Percentiles rank a stretch among this genome's conserved stretches.
Evolutionary conservation across 2,797 vertebrate genomes (phyloP).

Genomic region (Allobates femoralis): DNA sequence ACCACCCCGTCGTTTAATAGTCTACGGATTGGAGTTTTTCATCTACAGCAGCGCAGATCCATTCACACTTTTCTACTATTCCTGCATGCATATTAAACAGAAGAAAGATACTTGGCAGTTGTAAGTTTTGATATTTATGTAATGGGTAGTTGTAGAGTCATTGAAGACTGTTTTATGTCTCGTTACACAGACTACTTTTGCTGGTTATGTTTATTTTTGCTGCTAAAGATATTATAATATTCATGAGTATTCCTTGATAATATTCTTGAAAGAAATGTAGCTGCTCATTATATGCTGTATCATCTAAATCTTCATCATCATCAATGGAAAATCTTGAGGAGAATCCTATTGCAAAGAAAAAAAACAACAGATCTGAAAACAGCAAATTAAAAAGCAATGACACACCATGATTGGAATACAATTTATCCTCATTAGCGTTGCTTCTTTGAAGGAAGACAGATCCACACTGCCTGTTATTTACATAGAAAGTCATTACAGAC

Average conservation of each 20-base stretch:
- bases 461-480: conserved; percentile 71
- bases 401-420: conserved; percentile 78
- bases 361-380: conserved; percentile 67
- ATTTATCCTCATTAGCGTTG: conserved; percentile 78
- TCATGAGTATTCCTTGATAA: neutral
- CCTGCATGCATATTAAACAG: no score
- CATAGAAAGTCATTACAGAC: conserved; percentile 68
- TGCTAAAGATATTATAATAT: neutral
- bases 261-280: neutral
- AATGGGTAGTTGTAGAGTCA: no score
- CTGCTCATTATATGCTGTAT: neutral
- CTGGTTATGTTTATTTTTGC: neutral
- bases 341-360: conserved; percentile 26
- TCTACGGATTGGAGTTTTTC: no score
- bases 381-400: conserved; percentile 74
- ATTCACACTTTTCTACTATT: no score
- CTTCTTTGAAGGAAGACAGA: conserved; percentile 73
- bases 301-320: neutral
- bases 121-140: no score
- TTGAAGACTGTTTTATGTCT: no score
- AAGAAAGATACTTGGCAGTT: no score
- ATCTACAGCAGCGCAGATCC: no score
- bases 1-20: no score
- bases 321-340: neutral
- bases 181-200: neutral